These are phyloP conservation scores for Sepioteuthis lessoniana DNA, from an alignment of 2,888 invertebrate species.

Conservation along the genomic window DNA sequence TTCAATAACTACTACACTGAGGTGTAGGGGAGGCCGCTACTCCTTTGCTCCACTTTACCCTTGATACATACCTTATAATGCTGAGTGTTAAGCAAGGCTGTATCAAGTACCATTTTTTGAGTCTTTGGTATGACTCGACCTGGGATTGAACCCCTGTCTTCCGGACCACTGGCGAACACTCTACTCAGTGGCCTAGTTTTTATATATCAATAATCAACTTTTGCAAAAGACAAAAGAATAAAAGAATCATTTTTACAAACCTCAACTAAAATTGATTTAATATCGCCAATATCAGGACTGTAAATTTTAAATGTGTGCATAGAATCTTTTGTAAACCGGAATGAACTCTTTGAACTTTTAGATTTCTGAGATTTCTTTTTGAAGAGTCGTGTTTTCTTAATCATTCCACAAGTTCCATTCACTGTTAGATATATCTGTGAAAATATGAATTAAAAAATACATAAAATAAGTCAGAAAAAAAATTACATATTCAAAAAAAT, in stretches of 20 bases:
- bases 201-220: too few species aligned
- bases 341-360: slow-evolving; percentile 52
- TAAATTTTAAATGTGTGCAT: slow-evolving; percentile 73
- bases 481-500: not conserved
- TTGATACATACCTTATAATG: too few species aligned
- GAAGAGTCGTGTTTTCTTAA: not conserved
- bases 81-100: too few species aligned
- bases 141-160: too few species aligned
- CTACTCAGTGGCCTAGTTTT: too few species aligned
- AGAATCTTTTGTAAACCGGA: slow-evolving; percentile 72
- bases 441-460: not conserved
- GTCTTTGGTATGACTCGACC: too few species aligned
- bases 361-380: not conserved
- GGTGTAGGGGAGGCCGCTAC: too few species aligned
- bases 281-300: slow-evolving; percentile 73
- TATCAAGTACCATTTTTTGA: too few species aligned
- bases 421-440: not conserved
- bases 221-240: not conserved
- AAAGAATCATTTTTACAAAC: slow-evolving; percentile 57
- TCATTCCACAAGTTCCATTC: not conserved
- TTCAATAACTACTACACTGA: too few species aligned
- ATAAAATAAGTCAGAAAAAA: not conserved
- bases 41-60: too few species aligned
- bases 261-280: slow-evolving; percentile 73
- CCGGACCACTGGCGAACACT: too few species aligned